Percentiles rank a stretch among this genome's conserved stretches.
These are phyloP conservation scores for Leptodactylus fallax DNA, from an alignment of 2,797 vertebrate species.

Conservation along the genomic window DNA sequence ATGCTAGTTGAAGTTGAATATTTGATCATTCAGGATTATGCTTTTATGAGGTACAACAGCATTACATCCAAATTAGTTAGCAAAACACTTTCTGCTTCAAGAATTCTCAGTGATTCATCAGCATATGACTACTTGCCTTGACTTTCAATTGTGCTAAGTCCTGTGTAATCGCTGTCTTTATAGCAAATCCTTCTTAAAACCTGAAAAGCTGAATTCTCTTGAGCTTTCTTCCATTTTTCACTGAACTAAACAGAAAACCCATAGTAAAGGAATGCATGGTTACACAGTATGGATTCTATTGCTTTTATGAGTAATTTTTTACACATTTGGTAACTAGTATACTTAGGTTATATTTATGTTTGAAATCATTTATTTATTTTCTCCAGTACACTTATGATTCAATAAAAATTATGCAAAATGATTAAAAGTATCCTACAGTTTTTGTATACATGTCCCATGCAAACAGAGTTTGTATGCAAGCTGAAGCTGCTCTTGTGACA, in stretches of 20 bases:
- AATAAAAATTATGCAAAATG: no score
- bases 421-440: no score
- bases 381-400: no score
- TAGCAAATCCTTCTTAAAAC: slow-evolving; percentile 83
- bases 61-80: background rate
- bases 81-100: slow-evolving; percentile 54
- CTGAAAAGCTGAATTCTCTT: slow-evolving; percentile 77
- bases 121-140: slow-evolving; percentile 77
- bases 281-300: slow-evolving; percentile 61
- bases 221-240: slow-evolving; percentile 72
- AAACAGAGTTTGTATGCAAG: no score
- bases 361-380: background rate
- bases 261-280: slow-evolving; percentile 70
- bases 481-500: no score
- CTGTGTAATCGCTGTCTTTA: slow-evolving; percentile 80
- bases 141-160: slow-evolving; percentile 81
- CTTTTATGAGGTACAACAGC: slow-evolving; percentile 1
- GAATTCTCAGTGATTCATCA: slow-evolving; percentile 73
- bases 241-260: slow-evolving; percentile 74
- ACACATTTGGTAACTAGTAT: background rate
- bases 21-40: slow-evolving; percentile 9
- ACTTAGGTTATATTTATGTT: background rate
- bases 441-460: no score
- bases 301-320: background rate
- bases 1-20: background rate